Base-by-base conservation (phyloP, 2,113 vertebrate species). In the Oceanodroma tethys region DNA sequence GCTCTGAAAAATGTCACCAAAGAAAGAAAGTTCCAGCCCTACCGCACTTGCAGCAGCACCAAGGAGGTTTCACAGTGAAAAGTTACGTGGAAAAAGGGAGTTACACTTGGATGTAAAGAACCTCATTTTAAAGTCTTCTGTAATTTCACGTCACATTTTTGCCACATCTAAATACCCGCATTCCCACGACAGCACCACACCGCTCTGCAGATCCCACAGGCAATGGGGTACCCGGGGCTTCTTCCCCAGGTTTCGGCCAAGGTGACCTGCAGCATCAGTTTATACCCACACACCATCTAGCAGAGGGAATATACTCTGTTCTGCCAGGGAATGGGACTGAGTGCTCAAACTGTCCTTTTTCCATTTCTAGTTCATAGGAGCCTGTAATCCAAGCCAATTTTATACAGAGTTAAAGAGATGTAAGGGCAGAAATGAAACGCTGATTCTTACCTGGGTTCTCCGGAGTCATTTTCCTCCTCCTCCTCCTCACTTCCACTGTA, bases 401-500 rank as follows among this genome's bases (percentile, higher is more conserved):
- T 68, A 91, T 23, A 45, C 8, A 47, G 38, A 71, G 6, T 72
- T 78, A 43, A 15, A 86, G 65, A 74, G 70, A 71, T 4, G 2
- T n/a, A 80, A 48, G 71, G 32, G 19, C 26, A 71, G 63, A 88
- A 91, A 81, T 42, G 74, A 84, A 92, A 75, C 56, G 56, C 38
- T 92, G 66, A 75, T 72, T 88, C 91, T 90, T 82, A 99, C 99
- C 99, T 99, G 92, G 99, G 99, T 86, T 99, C 99, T 85, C 99
- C 99, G 1, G 99, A 98, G 91, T 99, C 99, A n/a, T 99, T 98
- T 94, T 99, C 99, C 59, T 99, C 99, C 56, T 99, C 99, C 94
- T 99, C 99, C 78, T 99, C 99, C 95, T 99, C 99, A 56, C 99
- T 99, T 76, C 99, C 99, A 32, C 99, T 99, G 98, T 99, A 99